Evolutionary conservation across 2,797 vertebrate genomes (phyloP).

Genomic region (Pantherophis alleghaniensis): DNA sequence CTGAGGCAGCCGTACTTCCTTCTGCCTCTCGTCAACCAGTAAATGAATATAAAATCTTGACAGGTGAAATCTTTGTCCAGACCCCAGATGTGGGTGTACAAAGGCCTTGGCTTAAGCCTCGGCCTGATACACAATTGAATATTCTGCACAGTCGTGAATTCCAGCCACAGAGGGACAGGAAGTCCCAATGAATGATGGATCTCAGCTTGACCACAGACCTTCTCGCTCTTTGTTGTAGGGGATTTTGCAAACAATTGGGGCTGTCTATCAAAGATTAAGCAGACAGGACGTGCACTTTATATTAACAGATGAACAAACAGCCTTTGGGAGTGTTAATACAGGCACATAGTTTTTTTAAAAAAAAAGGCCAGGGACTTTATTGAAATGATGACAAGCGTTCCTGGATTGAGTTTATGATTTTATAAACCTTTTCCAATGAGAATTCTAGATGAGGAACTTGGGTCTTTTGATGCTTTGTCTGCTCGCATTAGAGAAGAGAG

Average conservation of each 20-base stretch:
- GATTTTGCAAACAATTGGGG: conserved; percentile 86
- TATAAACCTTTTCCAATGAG: conserved; percentile 66
- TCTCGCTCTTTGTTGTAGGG: conserved; percentile 84
- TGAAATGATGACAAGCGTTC: conserved; percentile 70
- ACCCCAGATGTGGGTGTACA: conserved; percentile 81
- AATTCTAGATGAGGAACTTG: conserved; percentile 60
- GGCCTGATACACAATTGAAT: conserved; percentile 79
- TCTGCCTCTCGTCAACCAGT: conserved; percentile 75
- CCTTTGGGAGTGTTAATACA: conserved; percentile 71
- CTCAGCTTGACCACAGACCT: conserved; percentile 77
- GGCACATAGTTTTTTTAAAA: conserved; percentile 52
- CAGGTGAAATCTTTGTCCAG: conserved; percentile 89
- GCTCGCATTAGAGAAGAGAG: background rate
- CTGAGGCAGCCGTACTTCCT: conserved; percentile 73
- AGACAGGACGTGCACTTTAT: conserved; percentile 79
- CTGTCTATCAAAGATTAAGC: conserved; percentile 89
- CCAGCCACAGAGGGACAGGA: conserved; percentile 85
- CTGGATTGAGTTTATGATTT: conserved; percentile 69
- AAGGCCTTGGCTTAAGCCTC: conserved; percentile 83
- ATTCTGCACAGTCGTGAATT: conserved; percentile 93
- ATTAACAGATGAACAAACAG: conserved; percentile 71
- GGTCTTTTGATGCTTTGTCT: conserved; percentile 46
- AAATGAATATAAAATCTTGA: conserved; percentile 85
- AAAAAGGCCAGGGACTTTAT: conserved; percentile 66
- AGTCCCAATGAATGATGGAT: conserved; percentile 78